Evolutionary conservation across 1,140 invertebrate genomes (phyloP).

Genomic region (Bacillus rossius): DNA sequence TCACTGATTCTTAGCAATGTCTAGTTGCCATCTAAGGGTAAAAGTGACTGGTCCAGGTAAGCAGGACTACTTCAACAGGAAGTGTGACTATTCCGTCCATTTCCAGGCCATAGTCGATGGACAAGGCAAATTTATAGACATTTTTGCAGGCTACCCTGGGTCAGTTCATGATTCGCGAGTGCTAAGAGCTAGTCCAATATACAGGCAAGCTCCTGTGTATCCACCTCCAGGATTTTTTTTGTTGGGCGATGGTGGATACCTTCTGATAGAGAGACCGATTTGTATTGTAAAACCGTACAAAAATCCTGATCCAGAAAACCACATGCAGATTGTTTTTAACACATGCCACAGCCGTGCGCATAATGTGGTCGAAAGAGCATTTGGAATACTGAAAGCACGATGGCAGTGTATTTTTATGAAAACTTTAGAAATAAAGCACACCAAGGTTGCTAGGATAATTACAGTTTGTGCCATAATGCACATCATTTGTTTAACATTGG

Average conservation of each 20-base stretch:
- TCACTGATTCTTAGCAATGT: neutral
- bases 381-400: constrained; percentile 9
- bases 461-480: constrained; percentile 10
- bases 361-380: constrained; percentile 5
- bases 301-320: neutral
- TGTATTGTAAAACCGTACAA: neutral
- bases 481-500: constrained; percentile 6
- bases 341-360: neutral
- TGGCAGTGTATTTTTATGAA: constrained; percentile 6
- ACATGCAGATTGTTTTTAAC: neutral
- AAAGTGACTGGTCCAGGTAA: neutral
- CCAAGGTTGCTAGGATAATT: neutral
- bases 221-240: neutral
- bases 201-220: neutral
- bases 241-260: constrained; percentile 11
- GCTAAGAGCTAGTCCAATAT: constrained; percentile 4
- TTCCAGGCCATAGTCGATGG: constrained; percentile 16
- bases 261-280: neutral
- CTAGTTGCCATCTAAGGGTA: neutral
- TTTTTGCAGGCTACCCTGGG: constrained; percentile 17
- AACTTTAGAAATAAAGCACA: constrained; percentile 3
- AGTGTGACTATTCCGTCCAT: constrained; percentile 4
- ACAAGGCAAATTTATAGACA: constrained; percentile 8
- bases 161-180: constrained; percentile 17
- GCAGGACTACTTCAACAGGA: neutral